These are phyloP conservation scores for Setophaga coronata DNA, from an alignment of 2,113 vertebrate genomes.

Conservation along the genomic window DNA sequence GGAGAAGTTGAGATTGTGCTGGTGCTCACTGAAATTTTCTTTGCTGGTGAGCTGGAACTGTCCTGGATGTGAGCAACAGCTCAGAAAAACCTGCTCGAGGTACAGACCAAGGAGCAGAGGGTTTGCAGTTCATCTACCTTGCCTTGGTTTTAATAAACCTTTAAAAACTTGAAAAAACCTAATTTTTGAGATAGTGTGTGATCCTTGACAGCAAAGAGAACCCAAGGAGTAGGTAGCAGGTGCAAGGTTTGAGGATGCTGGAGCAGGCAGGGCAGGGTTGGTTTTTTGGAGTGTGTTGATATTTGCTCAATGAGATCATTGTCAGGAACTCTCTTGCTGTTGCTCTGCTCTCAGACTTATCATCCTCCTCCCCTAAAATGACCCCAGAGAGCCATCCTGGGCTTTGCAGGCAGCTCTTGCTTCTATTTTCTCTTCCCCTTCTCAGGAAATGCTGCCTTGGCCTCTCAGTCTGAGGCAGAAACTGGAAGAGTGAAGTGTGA, in stretches of 20 bases:
- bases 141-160: not conserved
- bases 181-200: not conserved
- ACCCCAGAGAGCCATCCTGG: not conserved
- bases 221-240: not conserved
- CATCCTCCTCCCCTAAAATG: not conserved
- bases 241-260: not conserved
- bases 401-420: not conserved
- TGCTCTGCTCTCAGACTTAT: not conserved
- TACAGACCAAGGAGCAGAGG: not conserved
- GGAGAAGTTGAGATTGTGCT: not conserved
- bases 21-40: accelerated
- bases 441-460: not conserved
- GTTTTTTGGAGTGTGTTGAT: not conserved
- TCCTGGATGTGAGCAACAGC: not conserved
- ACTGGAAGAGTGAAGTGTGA: not conserved
- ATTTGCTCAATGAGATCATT: not conserved
- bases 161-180: not conserved
- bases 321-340: not conserved
- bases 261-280: not conserved
- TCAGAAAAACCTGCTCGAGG: not conserved
- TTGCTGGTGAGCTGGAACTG: not conserved
- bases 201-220: not conserved
- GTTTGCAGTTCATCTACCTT: not conserved
- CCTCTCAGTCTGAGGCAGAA: not conserved
- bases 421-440: not conserved